Conservation (phyloP, 2,797 vertebrate genomes). For the Sebastes baramenuke region DNA sequence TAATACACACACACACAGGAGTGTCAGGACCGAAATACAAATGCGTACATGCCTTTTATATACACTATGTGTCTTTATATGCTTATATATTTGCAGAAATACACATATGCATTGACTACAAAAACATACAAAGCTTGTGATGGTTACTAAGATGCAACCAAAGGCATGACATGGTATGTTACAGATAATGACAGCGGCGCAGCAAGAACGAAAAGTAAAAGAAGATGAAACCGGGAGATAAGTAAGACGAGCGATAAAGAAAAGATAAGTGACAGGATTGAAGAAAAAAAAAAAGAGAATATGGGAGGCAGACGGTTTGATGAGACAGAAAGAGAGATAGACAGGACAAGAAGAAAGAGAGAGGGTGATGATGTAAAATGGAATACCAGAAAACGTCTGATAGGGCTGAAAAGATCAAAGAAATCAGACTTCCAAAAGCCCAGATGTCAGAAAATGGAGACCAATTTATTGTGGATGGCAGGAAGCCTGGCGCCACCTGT, state of each 20-base stretch:
- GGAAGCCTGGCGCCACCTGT: slow-evolving; percentile 75
- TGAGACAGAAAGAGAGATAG: slow-evolving; percentile 46
- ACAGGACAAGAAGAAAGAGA: slow-evolving; percentile 39
- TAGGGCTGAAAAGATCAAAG: slow-evolving; percentile 76
- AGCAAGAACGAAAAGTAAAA: slow-evolving; percentile 18
- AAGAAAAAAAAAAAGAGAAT: not conserved
- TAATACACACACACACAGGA: not conserved
- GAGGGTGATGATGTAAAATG: slow-evolving; percentile 62
- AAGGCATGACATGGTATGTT: slow-evolving; percentile 39
- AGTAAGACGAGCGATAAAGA: slow-evolving; percentile 46
- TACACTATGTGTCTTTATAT: not conserved
- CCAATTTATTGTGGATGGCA: slow-evolving; percentile 77
- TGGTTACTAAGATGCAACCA: slow-evolving; percentile 35
- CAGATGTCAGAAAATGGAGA: slow-evolving; percentile 78
- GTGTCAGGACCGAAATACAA: not conserved
- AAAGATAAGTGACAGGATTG: slow-evolving; percentile 47
- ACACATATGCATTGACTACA: not conserved
- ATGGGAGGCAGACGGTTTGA: slow-evolving; percentile 46
- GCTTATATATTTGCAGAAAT: not conserved
- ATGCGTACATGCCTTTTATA: not conserved
- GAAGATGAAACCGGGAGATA: slow-evolving; percentile 43
- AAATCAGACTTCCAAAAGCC: slow-evolving; percentile 71
- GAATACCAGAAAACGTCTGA: slow-evolving; percentile 60
- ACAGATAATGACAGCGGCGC: slow-evolving; percentile 43
- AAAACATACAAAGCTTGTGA: slow-evolving; percentile 1